These are phyloP conservation scores for Hypanus sabinus DNA, from an alignment of 2,113 vertebrate species.

Conservation along the genomic window DNA sequence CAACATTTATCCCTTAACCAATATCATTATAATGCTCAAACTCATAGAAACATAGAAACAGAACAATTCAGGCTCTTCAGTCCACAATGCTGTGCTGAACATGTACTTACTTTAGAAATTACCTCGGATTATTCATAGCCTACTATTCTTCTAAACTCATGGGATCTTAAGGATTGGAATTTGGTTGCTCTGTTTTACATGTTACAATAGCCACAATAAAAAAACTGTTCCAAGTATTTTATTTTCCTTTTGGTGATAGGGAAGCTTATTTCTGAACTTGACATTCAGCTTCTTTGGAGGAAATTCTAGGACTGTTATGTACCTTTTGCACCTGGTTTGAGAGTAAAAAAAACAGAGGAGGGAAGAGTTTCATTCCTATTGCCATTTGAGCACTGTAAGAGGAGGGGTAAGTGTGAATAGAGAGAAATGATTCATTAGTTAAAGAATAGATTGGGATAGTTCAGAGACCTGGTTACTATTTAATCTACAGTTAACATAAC, in stretches of 20 bases:
- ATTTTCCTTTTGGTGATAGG: neutral
- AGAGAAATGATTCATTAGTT: neutral
- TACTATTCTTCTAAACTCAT: too few relatives aligned
- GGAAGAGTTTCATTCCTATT: neutral
- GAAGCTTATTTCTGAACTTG: neutral
- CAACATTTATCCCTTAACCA: too few relatives aligned
- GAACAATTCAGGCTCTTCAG: too few relatives aligned
- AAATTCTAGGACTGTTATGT: neutral
- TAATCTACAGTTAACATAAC: neutral
- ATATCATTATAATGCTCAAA: neutral
- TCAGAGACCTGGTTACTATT: neutral
- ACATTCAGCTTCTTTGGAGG: neutral
- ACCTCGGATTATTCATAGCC: too few relatives aligned
- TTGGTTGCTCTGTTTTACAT: too few relatives aligned
- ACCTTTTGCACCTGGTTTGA: neutral
- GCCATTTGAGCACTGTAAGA: neutral
- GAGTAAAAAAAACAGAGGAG: neutral
- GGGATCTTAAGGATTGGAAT: neutral
- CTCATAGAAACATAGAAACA: too few relatives aligned
- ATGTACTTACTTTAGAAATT: too few relatives aligned
- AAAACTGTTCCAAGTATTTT: too few relatives aligned
- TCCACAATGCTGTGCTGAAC: too few relatives aligned
- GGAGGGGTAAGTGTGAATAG: neutral
- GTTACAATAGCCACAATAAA: too few relatives aligned
- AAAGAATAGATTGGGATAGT: neutral